A percentile compares a stretch with the other conserved stretches of the same genome.
These are phyloP conservation scores for Delichon dasypus DNA, from an alignment of 2,797 vertebrate species.

Conservation along the genomic window DNA sequence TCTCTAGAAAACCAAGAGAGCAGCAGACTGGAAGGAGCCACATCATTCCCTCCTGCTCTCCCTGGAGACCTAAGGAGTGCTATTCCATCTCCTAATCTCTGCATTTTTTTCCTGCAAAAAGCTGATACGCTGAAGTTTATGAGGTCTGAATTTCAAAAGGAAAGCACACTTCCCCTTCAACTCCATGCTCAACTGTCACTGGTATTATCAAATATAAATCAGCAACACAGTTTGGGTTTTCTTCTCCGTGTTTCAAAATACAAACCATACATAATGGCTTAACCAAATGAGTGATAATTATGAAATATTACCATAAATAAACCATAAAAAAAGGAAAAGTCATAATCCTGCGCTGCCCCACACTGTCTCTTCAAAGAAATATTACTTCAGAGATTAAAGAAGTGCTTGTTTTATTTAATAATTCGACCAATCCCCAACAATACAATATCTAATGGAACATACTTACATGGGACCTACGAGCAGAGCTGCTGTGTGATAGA, in stretches of 20 bases:
- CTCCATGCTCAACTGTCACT: background rate
- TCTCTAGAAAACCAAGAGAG: background rate
- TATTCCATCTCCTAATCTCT: background rate
- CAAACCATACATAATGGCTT: background rate
- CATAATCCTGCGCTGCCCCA: background rate
- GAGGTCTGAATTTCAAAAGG: slow-evolving; percentile 30
- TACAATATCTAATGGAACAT: background rate
- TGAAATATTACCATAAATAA: background rate
- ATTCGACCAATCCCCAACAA: background rate
- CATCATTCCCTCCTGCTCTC: background rate
- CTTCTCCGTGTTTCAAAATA: background rate
- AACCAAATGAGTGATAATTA: background rate
- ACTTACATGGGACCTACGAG: background rate
- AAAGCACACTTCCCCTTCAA: background rate
- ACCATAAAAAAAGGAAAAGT: background rate
- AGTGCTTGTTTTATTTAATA: background rate
- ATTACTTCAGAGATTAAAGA: background rate
- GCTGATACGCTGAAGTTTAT: background rate
- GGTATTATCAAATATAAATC: slow-evolving; percentile 29
- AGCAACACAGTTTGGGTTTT: background rate
- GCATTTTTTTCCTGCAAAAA: slow-evolving; percentile 8
- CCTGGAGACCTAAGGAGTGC: background rate
- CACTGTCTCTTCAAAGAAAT: background rate
- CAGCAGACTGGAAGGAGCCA: slow-evolving; percentile 34
- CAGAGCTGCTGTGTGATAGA: background rate